Evolutionary conservation across 2,888 invertebrate species (phyloP).

Genomic region (Tryphoninae sp.): DNA sequence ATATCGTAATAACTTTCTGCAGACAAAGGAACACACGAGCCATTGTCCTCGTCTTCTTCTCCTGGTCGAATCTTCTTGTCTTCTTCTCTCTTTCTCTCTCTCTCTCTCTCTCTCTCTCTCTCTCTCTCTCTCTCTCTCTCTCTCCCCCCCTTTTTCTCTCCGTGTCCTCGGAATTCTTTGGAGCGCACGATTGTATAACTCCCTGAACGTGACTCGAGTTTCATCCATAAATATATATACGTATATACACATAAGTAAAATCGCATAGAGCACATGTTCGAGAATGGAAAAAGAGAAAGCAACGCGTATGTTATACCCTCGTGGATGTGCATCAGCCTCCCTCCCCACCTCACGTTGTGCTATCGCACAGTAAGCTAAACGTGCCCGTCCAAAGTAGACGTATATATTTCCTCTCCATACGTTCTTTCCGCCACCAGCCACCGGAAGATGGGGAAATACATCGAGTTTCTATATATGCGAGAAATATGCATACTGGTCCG

Average conservation of each 20-base stretch:
- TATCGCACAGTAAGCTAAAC: conserved; percentile 55
- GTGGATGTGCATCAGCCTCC: conserved; percentile 23
- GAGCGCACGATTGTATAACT: conserved; percentile 49
- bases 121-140: conserved; percentile 3
- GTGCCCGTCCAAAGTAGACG: conserved; percentile 43
- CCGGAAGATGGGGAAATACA: conserved; percentile 7
- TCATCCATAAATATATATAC: conserved; percentile 21
- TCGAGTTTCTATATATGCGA: conserved; percentile 31
- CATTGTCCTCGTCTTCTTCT: conserved; percentile 52
- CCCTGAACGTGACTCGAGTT: conserved; percentile 55
- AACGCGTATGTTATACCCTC: conserved; percentile 26
- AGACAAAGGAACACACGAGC: conserved; percentile 50
- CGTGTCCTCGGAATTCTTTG: conserved; percentile 38
- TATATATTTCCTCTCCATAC: conserved; percentile 10
- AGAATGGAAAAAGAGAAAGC: conserved; percentile 10
- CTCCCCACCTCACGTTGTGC: conserved; percentile 16
- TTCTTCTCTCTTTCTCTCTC: neutral
- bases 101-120: conserved; percentile 5
- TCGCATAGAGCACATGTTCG: conserved; percentile 6
- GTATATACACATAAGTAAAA: neutral
- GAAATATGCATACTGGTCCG: conserved; percentile 49
- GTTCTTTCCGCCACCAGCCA: neutral
- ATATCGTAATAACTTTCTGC: conserved; percentile 59
- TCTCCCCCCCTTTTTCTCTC: conserved; percentile 1
- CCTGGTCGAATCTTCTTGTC: conserved; percentile 16